Percentiles rank a stretch among this genome's conserved stretches.
Conservation (phyloP, 1,140 invertebrate species). For the honey bee (Apis mellifera) region DNA sequence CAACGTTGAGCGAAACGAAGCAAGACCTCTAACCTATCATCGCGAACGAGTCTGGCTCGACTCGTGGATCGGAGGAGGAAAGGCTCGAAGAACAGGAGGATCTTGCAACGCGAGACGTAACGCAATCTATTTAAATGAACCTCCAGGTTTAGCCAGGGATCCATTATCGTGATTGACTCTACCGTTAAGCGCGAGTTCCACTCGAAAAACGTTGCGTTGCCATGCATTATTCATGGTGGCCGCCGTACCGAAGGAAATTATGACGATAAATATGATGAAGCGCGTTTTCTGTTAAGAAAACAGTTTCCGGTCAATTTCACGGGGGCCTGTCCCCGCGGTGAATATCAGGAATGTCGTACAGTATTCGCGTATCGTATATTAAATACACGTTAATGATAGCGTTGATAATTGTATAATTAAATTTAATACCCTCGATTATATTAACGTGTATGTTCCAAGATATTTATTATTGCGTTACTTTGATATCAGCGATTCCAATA, state of each 20-base stretch:
- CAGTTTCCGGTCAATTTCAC: background rate
- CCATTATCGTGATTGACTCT: conserved; percentile 49
- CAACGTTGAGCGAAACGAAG: conserved; percentile 61
- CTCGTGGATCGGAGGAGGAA: conserved; percentile 44
- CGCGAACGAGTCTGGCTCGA: conserved; percentile 67
- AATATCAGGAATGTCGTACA: too few relatives aligned
- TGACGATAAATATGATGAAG: conserved; percentile 33
- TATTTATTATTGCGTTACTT: background rate
- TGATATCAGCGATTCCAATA: background rate
- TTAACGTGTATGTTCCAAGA: background rate
- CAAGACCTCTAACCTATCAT: conserved; percentile 71
- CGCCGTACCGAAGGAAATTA: conserved; percentile 5
- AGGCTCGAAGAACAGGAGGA: conserved; percentile 26
- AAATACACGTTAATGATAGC: background rate
- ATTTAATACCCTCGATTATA: background rate
- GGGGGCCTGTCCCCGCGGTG: background rate
- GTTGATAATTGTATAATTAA: background rate
- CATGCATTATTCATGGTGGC: conserved; percentile 31
- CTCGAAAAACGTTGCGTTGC: conserved; percentile 19
- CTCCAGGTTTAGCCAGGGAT: conserved; percentile 15
- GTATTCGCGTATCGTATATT: background rate
- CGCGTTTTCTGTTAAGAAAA: background rate
- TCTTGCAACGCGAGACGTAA: conserved; percentile 18
- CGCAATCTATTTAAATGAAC: conserved; percentile 48
- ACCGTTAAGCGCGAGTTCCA: conserved; percentile 16